phyloP scores from a whole-genome alignment of 2,797 vertebrate species.

The Mus caroli region DNA sequence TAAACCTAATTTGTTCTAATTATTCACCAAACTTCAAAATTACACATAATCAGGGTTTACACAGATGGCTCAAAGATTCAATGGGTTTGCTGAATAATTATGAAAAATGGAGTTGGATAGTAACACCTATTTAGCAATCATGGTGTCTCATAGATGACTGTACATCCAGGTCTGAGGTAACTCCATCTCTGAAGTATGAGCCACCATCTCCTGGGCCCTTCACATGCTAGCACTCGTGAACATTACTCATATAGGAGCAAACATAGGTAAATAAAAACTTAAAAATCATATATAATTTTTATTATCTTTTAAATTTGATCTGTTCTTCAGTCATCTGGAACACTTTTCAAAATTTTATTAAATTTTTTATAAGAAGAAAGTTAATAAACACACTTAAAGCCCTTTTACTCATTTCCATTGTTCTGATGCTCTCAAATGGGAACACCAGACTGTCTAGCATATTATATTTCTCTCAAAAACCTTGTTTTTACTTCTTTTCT shows the following conservation, averaged over 20 bases:
- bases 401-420: constrained; percentile 58
- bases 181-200: background rate
- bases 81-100: background rate
- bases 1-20: constrained; percentile 56
- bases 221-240: background rate
- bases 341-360: constrained; percentile 24
- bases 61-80: background rate
- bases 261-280: background rate
- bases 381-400: constrained; percentile 62
- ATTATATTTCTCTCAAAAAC: constrained; percentile 73
- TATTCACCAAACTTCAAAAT: constrained; percentile 35
- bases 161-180: background rate
- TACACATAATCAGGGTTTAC: background rate
- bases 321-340: constrained; percentile 68
- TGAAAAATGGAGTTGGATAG: background rate
- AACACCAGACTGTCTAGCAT: constrained; percentile 25
- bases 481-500: constrained; percentile 57
- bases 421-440: constrained; percentile 47
- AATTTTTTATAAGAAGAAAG: constrained; percentile 48
- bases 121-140: background rate
- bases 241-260: background rate
- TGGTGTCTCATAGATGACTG: background rate
- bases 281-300: constrained; percentile 24
- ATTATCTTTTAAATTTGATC: constrained; percentile 59
- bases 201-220: no score